Base-by-base conservation (phyloP, 2,797 vertebrate species). In the Acridotheres tristis region DNA sequence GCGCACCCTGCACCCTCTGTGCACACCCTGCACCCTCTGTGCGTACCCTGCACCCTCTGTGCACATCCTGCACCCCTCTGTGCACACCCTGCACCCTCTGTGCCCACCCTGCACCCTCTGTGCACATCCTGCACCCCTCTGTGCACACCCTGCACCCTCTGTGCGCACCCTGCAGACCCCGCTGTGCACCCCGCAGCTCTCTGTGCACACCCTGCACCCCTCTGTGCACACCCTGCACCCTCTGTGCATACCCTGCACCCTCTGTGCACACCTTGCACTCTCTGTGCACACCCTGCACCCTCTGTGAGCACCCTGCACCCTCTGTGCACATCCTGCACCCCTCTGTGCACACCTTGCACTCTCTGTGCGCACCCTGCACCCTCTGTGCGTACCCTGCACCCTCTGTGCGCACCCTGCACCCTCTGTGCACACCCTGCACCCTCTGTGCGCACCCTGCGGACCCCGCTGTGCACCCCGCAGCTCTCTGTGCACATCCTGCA, bases 351-450 rank as follows among this genome's bases (percentile, higher is more conserved):
- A 42, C 10, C 20, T 34, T 17, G 48, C 15, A 23, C 7, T n/a
- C 30, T 0, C 30, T 34, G 5, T 16, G 51, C 0, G 5, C 45
- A 13, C 1, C 36, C 73, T 17, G 11, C 15, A 30, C 34, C 34
- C 47, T 10, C 25, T 9, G 42, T 12, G 61, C 6, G 6, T 34
- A 34, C 34, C 34, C 34, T 34, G 34, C 34, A 34, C 7, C 34
- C 34, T 34, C 34, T 34, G 34, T 34, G 34, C 34, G 7, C 34
- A 34, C 7, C 34, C 34, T 34, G 34, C 34, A 34, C 34, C 29
- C 4, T 1, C 57, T 62, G 5, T 3, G 47, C 36, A 36, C 29
- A 42, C 4, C 25, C 47, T 13, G 61, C 16, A 7, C 36, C 47
- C 48, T 27, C 50, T 3, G 38, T 5, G 48, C 40, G 3, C 48